Conservation (phyloP, 2,888 invertebrate species). For the Drepana falcataria region DNA sequence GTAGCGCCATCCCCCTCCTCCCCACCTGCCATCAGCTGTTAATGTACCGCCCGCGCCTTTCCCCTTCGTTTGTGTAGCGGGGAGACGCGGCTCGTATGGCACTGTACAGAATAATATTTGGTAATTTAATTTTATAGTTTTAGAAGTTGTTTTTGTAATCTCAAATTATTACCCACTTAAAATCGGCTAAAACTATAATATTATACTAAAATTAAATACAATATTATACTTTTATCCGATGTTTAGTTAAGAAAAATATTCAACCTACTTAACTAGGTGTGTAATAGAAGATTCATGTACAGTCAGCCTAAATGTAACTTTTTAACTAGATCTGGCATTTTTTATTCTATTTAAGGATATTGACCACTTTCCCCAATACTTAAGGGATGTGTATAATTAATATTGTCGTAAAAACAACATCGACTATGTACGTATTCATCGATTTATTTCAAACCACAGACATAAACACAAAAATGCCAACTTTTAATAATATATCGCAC, state of each 20-base stretch:
- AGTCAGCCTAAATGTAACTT: no score
- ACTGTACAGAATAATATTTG: neutral
- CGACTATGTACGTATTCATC: constrained; percentile 32
- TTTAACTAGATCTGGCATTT: no score
- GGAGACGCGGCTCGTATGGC: constrained; percentile 58
- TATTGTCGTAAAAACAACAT: constrained; percentile 7
- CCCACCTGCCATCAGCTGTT: constrained; percentile 73
- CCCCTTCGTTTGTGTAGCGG: constrained; percentile 78
- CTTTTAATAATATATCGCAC: constrained; percentile 78
- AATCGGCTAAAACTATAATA: no score
- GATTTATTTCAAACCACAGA: constrained; percentile 49
- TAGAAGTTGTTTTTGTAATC: neutral
- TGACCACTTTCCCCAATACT: no score
- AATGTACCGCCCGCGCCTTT: constrained; percentile 69
- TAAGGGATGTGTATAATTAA: neutral
- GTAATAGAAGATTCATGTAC: no score
- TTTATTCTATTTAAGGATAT: no score
- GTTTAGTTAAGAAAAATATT: no score
- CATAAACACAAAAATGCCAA: constrained; percentile 67
- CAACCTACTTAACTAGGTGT: no score
- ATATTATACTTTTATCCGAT: no score
- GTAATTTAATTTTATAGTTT: neutral
- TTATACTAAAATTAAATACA: no score
- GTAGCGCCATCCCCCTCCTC: constrained; percentile 24
- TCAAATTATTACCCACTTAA: no score